phyloP scores from a whole-genome alignment of 2,888 invertebrate species.

The Rhamnusium bicolor region DNA sequence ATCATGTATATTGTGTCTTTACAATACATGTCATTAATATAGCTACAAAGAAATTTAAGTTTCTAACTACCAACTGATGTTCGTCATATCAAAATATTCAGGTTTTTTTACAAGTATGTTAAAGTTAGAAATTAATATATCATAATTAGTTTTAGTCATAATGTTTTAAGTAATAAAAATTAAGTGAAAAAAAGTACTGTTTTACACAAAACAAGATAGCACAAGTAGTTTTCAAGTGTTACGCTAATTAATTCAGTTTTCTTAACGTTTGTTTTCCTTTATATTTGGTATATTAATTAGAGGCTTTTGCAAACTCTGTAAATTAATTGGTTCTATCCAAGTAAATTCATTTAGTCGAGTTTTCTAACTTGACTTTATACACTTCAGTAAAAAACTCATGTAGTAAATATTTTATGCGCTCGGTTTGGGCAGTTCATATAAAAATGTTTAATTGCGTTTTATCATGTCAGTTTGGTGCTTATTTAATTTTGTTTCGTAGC shows the following conservation, averaged over 20 bases:
- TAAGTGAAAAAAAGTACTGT: too few species aligned
- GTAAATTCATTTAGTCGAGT: not conserved
- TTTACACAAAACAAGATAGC: too few species aligned
- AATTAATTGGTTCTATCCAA: not conserved
- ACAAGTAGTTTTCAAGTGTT: not conserved
- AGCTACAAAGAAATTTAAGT: too few species aligned
- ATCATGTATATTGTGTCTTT: too few species aligned
- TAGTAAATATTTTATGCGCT: not conserved
- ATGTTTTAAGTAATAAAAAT: too few species aligned
- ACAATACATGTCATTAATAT: too few species aligned
- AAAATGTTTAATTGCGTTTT: not conserved
- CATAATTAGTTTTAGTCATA: too few species aligned
- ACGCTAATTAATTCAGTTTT: not conserved
- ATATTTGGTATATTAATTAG: not conserved
- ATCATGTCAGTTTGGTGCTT: not conserved
- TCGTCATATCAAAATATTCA: too few species aligned
- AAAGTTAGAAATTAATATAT: too few species aligned
- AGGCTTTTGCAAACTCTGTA: not conserved
- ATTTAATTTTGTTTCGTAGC: not conserved
- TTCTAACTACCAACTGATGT: too few species aligned
- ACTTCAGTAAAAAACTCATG: not conserved
- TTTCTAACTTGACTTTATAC: not conserved
- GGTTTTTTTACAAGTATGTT: too few species aligned
- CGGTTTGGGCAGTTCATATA: not conserved
- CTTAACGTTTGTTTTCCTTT: not conserved